Evolutionary conservation across 2,113 vertebrate genomes (phyloP).

Genomic region (Baryphthengus martii): DNA sequence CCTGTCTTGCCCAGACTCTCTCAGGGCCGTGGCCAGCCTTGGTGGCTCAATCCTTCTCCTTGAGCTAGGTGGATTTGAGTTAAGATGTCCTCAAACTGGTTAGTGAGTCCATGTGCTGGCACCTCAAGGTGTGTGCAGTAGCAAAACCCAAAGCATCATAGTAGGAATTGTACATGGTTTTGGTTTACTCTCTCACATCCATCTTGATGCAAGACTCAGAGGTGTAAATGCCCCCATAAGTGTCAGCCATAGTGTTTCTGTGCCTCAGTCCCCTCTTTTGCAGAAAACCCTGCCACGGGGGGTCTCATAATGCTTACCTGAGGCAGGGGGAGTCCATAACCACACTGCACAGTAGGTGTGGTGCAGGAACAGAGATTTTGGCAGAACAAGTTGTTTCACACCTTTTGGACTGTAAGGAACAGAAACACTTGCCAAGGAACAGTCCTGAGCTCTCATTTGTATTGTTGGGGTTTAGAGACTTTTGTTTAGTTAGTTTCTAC

Average conservation of each 20-base stretch:
- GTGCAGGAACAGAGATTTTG: not conserved
- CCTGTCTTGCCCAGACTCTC: not conserved
- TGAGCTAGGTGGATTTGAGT: not conserved
- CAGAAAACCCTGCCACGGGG: not conserved
- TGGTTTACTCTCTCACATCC: not conserved
- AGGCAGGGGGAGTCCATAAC: not conserved
- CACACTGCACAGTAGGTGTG: accelerated
- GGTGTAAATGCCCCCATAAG: not conserved
- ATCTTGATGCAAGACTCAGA: not conserved
- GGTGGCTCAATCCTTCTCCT: not conserved
- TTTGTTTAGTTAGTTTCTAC: constrained; percentile 63
- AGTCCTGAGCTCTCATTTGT: constrained; percentile 40
- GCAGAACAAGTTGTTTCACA: not conserved
- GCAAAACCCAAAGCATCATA: not conserved
- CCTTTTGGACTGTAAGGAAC: not conserved
- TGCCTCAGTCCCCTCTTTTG: not conserved
- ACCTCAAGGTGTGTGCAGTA: not conserved
- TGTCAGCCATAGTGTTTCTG: not conserved
- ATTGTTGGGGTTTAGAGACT: constrained; percentile 54
- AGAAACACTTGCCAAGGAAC: not conserved
- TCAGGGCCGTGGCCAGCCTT: not conserved
- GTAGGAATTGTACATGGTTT: not conserved
- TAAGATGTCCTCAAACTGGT: not conserved
- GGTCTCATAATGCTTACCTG: not conserved
- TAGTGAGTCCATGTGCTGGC: not conserved